These are phyloP conservation scores for Lanistes nyassanus DNA, from an alignment of 1,140 invertebrate species.

Conservation along the genomic window DNA sequence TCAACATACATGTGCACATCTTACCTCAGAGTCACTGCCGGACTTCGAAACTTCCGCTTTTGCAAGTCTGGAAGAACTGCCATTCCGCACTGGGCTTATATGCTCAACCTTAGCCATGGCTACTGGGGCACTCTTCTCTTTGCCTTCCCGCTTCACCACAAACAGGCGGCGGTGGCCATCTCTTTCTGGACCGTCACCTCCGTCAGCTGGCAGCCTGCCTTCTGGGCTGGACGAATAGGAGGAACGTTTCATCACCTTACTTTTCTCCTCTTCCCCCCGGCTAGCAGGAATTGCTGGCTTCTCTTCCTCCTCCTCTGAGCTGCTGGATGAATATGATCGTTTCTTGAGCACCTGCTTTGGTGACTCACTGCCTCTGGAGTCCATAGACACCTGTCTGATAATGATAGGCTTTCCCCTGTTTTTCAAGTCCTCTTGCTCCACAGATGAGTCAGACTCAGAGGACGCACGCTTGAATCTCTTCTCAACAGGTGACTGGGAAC, in stretches of 20 bases:
- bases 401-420: constrained; percentile 1
- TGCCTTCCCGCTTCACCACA: constrained; percentile 9
- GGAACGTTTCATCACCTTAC: constrained; percentile 12
- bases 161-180: constrained; percentile 19
- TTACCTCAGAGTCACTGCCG: constrained; percentile 40
- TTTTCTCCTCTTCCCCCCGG: constrained; percentile 11
- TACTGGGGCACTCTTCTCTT: constrained; percentile 3
- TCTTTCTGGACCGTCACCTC: background rate
- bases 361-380: constrained; percentile 2
- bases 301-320: constrained; percentile 17
- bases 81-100: constrained; percentile 3
- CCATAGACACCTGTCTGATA: constrained; percentile 2
- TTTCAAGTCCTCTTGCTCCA: constrained; percentile 9
- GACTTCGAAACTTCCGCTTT: constrained; percentile 22
- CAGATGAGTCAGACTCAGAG: constrained; percentile 16
- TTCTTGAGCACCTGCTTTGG: background rate
- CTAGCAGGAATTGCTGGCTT: background rate
- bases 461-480: background rate
- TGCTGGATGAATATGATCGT: constrained; percentile 15
- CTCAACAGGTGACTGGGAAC: background rate
- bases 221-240: constrained; percentile 14
- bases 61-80: background rate
- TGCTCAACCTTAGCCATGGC: background rate
- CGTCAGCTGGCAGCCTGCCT: background rate
- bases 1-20: too few species aligned